phyloP scores from a whole-genome alignment of 2,113 vertebrate species.

The Phoxinus phoxinus region DNA sequence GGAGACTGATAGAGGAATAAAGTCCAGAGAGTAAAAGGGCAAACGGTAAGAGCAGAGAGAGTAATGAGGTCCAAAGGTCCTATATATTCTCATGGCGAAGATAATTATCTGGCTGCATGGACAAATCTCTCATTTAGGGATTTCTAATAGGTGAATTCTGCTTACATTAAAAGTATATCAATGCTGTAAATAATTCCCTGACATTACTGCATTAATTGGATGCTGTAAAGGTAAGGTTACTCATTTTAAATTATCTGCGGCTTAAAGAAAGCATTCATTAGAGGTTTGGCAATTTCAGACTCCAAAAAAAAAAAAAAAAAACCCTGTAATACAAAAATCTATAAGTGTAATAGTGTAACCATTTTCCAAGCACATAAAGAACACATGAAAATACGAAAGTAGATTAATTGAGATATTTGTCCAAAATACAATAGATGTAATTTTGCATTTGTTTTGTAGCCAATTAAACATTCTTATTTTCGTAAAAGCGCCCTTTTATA shows the following conservation, averaged over 20 bases:
- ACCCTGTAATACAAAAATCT: background rate
- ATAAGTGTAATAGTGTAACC: background rate
- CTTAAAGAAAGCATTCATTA: conserved; percentile 35
- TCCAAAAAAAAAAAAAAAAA: background rate
- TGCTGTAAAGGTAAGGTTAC: conserved; percentile 37
- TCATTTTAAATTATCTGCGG: conserved; percentile 35
- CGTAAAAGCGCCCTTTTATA: background rate
- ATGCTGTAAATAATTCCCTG: conserved; percentile 31
- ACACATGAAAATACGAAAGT: background rate
- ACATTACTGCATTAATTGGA: conserved; percentile 40
- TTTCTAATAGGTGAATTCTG: conserved; percentile 46
- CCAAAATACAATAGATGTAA: conserved; percentile 1
- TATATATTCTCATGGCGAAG: conserved; percentile 37
- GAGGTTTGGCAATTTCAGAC: background rate
- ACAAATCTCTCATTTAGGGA: conserved; percentile 53
- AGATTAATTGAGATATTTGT: background rate
- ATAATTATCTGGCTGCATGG: conserved; percentile 58
- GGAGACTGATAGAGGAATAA: background rate
- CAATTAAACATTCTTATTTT: background rate
- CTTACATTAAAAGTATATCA: conserved; percentile 39
- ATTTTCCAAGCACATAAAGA: background rate
- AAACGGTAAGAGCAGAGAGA: background rate
- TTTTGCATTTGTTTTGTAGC: background rate
- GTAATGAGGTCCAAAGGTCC: conserved; percentile 57
- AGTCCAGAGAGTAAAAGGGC: conserved; percentile 15